These are phyloP conservation scores for Leucosticte australis DNA, from an alignment of 2,113 vertebrate genomes.

Conservation along the genomic window DNA sequence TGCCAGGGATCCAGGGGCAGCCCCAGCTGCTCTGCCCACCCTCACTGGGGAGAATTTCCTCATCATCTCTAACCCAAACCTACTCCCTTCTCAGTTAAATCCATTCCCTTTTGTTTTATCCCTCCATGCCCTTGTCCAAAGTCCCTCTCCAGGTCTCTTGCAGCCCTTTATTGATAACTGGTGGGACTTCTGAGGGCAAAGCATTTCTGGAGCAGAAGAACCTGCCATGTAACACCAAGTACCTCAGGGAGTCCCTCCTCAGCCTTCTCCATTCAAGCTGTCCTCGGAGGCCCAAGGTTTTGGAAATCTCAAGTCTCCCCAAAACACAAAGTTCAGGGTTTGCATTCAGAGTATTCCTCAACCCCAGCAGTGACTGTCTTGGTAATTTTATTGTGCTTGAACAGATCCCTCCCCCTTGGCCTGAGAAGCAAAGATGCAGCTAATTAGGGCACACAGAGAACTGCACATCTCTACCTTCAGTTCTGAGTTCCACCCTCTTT, in stretches of 20 bases:
- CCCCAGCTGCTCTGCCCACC: background rate
- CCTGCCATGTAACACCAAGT: background rate
- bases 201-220: background rate
- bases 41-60: background rate
- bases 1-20: background rate
- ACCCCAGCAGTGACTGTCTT: background rate
- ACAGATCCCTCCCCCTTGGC: background rate
- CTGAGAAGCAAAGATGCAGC: background rate
- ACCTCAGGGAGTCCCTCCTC: background rate
- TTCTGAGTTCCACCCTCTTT: background rate
- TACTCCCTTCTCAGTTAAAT: background rate
- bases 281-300: background rate
- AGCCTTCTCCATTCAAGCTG: background rate
- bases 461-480: background rate
- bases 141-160: background rate
- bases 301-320: background rate
- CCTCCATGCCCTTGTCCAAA: background rate
- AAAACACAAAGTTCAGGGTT: background rate
- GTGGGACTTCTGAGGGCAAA: background rate
- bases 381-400: background rate
- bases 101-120: background rate
- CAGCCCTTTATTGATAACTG: background rate
- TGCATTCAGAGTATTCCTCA: background rate
- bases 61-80: background rate
- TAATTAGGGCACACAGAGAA: background rate